Conservation (phyloP, 2,797 vertebrate species). For the Rallus crepitans region DNA sequence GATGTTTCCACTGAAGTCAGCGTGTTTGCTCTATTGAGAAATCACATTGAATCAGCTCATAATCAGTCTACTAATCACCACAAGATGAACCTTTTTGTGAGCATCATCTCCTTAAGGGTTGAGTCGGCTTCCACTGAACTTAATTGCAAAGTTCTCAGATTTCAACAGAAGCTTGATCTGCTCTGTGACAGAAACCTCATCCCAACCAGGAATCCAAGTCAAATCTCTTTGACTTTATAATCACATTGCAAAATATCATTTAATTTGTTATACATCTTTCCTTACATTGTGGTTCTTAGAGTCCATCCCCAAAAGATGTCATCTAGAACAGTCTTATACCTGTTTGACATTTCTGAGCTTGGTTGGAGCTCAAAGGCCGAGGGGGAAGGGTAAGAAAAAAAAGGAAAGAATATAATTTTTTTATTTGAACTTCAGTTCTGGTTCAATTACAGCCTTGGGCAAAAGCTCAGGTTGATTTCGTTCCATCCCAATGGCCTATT, state of each 20-base stretch:
- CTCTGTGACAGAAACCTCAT: neutral
- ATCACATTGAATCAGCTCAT: neutral
- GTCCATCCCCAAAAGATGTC: neutral
- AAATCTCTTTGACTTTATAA: neutral
- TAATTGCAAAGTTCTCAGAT: neutral
- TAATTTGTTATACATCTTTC: neutral
- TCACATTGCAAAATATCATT: neutral
- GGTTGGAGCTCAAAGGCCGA: neutral
- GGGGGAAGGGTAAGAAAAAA: neutral
- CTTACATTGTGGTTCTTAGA: neutral
- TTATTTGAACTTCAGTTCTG: constrained; percentile 19
- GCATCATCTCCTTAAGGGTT: neutral
- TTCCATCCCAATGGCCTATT: constrained; percentile 24
- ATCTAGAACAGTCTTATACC: neutral
- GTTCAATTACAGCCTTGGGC: constrained; percentile 2
- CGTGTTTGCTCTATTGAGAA: neutral
- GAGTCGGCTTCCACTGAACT: neutral
- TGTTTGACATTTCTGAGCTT: neutral
- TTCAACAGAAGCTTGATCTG: neutral
- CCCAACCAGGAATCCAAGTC: neutral
- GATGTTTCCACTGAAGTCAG: neutral
- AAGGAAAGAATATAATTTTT: neutral
- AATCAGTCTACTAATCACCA: neutral
- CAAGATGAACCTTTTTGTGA: neutral
- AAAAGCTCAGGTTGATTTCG: constrained; percentile 16